Evolutionary conservation across 1,140 invertebrate species (phyloP), one percentile per base, ranked within the genome.

Genomic region (Bemisia tabaci): DNA sequence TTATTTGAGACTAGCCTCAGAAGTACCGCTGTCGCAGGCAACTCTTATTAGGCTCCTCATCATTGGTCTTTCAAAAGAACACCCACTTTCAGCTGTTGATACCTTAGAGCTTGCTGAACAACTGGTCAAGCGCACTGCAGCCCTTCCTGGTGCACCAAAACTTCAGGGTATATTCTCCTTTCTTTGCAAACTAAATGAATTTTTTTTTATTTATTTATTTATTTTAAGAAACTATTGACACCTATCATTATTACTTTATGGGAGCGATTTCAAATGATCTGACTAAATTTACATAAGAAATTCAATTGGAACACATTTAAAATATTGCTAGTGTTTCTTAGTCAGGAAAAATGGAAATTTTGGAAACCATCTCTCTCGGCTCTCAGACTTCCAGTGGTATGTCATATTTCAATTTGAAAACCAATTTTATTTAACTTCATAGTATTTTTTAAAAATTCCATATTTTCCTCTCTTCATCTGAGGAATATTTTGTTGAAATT

Each of bases 31-130:
- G 11, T 60, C 69, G 21, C 72, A 74, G 67, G 60, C 61, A 25
- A 73, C 70, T 21, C 65, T 73, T 17, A 60, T 73, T 12, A 60
- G 68, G n/a, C 66, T 72, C 22, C 65, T 72, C 27, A 65, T 70
- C 23, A 72, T 71, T 25, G 72, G 71, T 63, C 66, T 71, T 64
- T 75, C 79, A 12, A 73, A 86, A 79, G 93, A 95, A 63, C 87
- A 92, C 73, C 89, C 89, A 0, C 81, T 96, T 21, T 85, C 81
- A 21, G 83, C 90, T 25, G 82, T 84, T 1, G 95, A 97, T 74
- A 84, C 89, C 17, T 82, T 97, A 65, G 94, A 97, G 70, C 78
- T 96, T 21, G 83, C 85, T 23, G 90, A 97, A 74, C 87, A 91
- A 66, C 78, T 97, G 23, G 86, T 97, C 39, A 85, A 89, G 70